phyloP scores from a whole-genome alignment of 2,888 invertebrate genomes.

The Thera obeliscata region DNA sequence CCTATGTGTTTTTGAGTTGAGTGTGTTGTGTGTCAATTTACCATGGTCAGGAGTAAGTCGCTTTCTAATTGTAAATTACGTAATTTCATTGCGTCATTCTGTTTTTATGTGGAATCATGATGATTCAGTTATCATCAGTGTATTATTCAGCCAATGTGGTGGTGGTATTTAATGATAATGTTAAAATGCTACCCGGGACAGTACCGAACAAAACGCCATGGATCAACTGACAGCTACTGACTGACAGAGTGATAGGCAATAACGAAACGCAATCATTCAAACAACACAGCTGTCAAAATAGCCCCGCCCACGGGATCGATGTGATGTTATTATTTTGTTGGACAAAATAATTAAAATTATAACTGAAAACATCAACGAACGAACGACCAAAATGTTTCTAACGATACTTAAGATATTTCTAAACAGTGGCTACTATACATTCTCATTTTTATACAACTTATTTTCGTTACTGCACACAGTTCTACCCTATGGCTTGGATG shows the following conservation, averaged over 20 bases:
- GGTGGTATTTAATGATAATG: too few relatives aligned
- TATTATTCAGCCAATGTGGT: neutral
- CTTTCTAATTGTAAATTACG: neutral
- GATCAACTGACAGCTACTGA: neutral
- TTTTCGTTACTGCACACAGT: constrained; percentile 68
- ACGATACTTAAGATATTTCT: constrained; percentile 55
- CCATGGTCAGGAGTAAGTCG: neutral
- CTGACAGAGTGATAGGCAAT: neutral
- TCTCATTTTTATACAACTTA: constrained; percentile 56
- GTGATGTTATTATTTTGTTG: constrained; percentile 68
- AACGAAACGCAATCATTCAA: neutral
- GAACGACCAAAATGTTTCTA: constrained; percentile 70
- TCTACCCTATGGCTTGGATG: constrained; percentile 70
- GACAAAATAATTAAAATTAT: constrained; percentile 56
- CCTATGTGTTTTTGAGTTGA: neutral
- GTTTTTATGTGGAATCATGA: too few relatives aligned
- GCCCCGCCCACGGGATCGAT: constrained; percentile 53
- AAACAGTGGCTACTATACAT: constrained; percentile 58
- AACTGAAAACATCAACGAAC: constrained; percentile 57
- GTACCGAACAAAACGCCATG: constrained; percentile 38
- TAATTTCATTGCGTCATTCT: neutral
- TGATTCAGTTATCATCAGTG: too few relatives aligned
- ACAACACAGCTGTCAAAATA: constrained; percentile 46
- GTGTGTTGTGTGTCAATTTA: too few relatives aligned
- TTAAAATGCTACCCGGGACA: too few relatives aligned